Evolutionary conservation across 1,140 invertebrate genomes (phyloP), one percentile per base, ranked within the genome.

Genomic region (Nebria ingens): DNA sequence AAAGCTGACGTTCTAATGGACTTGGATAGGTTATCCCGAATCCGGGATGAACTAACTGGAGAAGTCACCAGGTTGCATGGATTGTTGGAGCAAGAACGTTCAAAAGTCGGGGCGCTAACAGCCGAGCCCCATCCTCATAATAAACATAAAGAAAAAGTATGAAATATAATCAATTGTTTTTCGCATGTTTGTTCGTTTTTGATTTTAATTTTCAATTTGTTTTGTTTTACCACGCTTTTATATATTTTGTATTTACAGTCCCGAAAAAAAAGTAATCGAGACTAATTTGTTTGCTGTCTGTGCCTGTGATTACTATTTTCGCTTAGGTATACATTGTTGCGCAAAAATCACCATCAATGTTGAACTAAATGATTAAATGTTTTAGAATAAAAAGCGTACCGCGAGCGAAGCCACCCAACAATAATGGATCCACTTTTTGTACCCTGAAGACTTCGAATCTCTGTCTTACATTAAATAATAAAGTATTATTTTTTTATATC

Each of bases 1-100:
- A 90, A 89, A 69, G 87, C 86, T 1, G 79, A 85, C 56, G 77
- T 90, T 12, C 66, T 90, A 53, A 72, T 82, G n/a, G 85, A 89
- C 69, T 78, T 89, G 40, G 83, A 87, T 52, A 77, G 81, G 59
- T 68, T 90, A 53, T 76, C 78, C 42, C 75, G 78, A 51, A 81
- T 88, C 19, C 82, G 86, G 61, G 78, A 84, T 57, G 87, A 91
- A 66, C 68, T 91, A 2, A 87, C 83, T 15, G 78, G 82, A 2
- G 81, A 89, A 73, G 74, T 90, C 20, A 67, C 77, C 13, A 68
- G 74, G 34, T 68, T 89, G 15, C 83, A 86, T 65, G 80, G 78
- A 21, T 81, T 86, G 56, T 72, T 92, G 19, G 87, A 92, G 66
- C 86, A 87, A 69, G 87, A 91, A 70, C 75, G 85, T 52, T 89